A percentile compares a stretch with the other conserved stretches of the same genome.
These are phyloP conservation scores for Pelobates cultripes DNA, from an alignment of 2,797 vertebrate species.

Conservation along the genomic window DNA sequence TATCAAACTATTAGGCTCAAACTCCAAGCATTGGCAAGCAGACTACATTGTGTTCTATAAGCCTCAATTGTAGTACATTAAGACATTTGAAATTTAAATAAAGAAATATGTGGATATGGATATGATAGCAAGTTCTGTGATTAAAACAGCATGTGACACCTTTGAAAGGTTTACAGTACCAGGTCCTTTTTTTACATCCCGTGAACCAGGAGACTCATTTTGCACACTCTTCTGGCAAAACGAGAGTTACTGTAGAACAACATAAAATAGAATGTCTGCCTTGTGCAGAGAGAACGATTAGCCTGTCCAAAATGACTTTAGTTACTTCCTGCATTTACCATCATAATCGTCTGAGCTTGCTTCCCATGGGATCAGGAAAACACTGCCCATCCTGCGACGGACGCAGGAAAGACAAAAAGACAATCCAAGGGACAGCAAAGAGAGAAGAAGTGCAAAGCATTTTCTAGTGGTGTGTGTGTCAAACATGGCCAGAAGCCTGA, in stretches of 20 bases:
- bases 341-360: background rate
- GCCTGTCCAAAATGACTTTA: background rate
- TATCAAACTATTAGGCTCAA: no score
- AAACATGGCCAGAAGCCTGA: background rate
- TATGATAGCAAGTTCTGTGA: no score
- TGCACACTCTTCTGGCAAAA: no score
- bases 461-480: no score
- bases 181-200: no score
- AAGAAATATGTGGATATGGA: no score
- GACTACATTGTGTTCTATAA: no score
- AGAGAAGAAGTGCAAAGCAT: background rate
- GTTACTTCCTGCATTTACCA: background rate
- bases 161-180: background rate
- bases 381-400: slow-evolving; percentile 36
- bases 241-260: background rate
- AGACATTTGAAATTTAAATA: no score
- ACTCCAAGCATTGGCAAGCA: no score
- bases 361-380: slow-evolving; percentile 45
- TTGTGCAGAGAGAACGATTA: background rate
- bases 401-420: slow-evolving; percentile 41
- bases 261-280: background rate
- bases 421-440: background rate
- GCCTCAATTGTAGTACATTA: no score
- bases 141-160: no score
- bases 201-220: no score